phyloP scores from a whole-genome alignment of 2,797 vertebrate genomes.

The Rallus crepitans region DNA sequence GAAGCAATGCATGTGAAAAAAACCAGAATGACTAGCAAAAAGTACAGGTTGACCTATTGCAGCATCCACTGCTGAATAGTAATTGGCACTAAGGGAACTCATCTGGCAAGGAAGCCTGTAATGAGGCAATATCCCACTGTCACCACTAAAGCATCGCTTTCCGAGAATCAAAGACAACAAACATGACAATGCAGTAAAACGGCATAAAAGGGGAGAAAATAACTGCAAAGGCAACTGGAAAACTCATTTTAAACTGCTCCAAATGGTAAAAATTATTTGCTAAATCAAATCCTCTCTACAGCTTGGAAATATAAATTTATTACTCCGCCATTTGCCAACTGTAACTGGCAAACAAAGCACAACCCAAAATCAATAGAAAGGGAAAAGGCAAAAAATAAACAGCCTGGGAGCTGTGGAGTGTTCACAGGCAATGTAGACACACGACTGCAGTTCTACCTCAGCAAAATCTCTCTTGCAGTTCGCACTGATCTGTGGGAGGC shows the following conservation, averaged over 20 bases:
- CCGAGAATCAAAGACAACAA: slow-evolving; percentile 46
- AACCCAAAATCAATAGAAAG: slow-evolving; percentile 30
- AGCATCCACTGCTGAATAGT: slow-evolving; percentile 18
- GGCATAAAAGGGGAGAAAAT: slow-evolving; percentile 22
- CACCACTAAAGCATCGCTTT: slow-evolving; percentile 49
- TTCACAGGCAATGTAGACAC: background rate
- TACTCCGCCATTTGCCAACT: background rate
- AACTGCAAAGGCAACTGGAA: slow-evolving; percentile 50
- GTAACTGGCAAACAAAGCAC: slow-evolving; percentile 12
- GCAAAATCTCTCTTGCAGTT: slow-evolving; percentile 37
- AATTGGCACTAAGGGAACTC: slow-evolving; percentile 36
- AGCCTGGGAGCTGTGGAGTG: background rate
- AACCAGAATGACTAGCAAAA: background rate
- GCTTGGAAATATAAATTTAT: slow-evolving; percentile 48
- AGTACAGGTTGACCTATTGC: slow-evolving; percentile 55
- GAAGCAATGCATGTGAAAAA: background rate
- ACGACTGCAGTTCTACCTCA: slow-evolving; percentile 6
- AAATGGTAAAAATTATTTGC: slow-evolving; percentile 54
- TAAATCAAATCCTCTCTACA: slow-evolving; percentile 53
- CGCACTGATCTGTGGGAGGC: slow-evolving; percentile 47
- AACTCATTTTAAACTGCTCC: slow-evolving; percentile 31
- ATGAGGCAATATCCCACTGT: slow-evolving; percentile 59
- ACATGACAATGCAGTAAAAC: slow-evolving; percentile 43
- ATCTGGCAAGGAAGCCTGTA: slow-evolving; percentile 46
- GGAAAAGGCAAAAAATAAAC: slow-evolving; percentile 43